Conservation (phyloP, 2,888 invertebrate species). For the Anarsia innoxiella region DNA sequence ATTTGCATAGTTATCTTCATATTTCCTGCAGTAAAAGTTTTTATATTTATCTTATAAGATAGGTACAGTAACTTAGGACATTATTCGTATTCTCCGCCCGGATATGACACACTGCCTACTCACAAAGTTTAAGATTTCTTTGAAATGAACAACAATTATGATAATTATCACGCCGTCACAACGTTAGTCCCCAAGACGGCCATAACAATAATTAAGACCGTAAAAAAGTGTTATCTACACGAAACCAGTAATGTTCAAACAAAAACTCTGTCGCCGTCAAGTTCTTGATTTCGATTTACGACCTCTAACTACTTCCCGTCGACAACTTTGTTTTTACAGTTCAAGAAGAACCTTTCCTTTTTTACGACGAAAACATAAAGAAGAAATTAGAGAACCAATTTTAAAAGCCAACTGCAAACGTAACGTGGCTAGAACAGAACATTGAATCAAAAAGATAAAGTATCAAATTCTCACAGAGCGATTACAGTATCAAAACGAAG, state of each 20-base stretch:
- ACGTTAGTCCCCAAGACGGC: slow-evolving; percentile 42
- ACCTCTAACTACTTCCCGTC: slow-evolving; percentile 28
- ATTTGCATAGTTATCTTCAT: slow-evolving; percentile 7
- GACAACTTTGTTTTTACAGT: slow-evolving; percentile 22
- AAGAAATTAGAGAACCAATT: not conserved
- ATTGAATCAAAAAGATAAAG: slow-evolving; percentile 42
- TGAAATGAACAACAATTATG: slow-evolving; percentile 57
- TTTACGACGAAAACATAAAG: too few relatives aligned
- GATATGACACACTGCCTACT: slow-evolving; percentile 21
- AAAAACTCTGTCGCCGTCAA: slow-evolving; percentile 53
- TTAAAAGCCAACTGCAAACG: slow-evolving; percentile 6
- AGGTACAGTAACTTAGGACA: too few relatives aligned
- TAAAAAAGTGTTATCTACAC: slow-evolving; percentile 58
- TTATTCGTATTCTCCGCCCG: slow-evolving; percentile 11
- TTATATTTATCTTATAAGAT: too few relatives aligned
- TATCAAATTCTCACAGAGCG: slow-evolving; percentile 59
- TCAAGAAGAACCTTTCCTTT: too few relatives aligned
- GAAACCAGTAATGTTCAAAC: slow-evolving; percentile 64
- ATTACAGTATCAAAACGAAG: slow-evolving; percentile 50
- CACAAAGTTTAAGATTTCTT: slow-evolving; percentile 36
- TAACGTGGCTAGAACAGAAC: slow-evolving; percentile 16
- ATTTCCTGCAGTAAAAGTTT: too few relatives aligned
- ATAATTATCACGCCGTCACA: slow-evolving; percentile 60
- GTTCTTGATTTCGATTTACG: slow-evolving; percentile 56
- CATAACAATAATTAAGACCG: slow-evolving; percentile 63